phyloP scores from a whole-genome alignment of 2,888 invertebrate genomes.

The Drosophila borborema region DNA sequence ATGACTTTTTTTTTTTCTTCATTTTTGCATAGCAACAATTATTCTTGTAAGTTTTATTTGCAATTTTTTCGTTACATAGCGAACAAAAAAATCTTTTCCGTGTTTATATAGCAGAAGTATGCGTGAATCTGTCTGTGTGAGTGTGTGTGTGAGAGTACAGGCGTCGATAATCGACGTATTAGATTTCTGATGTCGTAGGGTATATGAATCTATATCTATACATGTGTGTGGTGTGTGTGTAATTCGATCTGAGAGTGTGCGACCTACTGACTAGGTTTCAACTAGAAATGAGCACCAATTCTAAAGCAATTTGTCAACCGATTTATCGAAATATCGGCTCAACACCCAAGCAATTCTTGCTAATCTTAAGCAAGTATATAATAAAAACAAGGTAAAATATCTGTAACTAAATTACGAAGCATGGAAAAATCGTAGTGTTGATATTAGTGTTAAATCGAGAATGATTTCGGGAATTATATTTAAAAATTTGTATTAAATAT shows the following conservation, averaged over 20 bases:
- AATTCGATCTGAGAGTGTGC: background rate
- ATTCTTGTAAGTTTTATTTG: slow-evolving; percentile 17
- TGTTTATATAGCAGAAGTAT: slow-evolving; percentile 23
- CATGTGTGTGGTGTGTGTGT: background rate
- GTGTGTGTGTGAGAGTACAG: slow-evolving; percentile 4
- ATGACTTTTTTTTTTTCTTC: slow-evolving; percentile 46
- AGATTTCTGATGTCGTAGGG: background rate
- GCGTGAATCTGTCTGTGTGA: slow-evolving; percentile 3
- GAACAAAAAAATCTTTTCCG: slow-evolving; percentile 34
- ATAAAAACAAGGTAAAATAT: background rate
- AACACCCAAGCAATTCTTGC: background rate
- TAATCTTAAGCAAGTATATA: background rate
- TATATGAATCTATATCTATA: background rate
- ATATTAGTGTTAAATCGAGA: background rate
- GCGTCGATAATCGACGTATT: background rate
- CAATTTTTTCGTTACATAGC: slow-evolving; percentile 4
- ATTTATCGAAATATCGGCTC: background rate
- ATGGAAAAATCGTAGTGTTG: slow-evolving; percentile 49
- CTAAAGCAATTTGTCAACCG: background rate
- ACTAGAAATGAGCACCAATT: slow-evolving; percentile 30
- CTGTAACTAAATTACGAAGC: slow-evolving; percentile 21
- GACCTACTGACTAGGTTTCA: slow-evolving; percentile 40
- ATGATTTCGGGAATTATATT: background rate
- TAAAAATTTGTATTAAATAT: background rate
- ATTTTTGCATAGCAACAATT: slow-evolving; percentile 31